Percentiles rank a stretch among this genome's conserved stretches.
Evolutionary conservation across 2,113 vertebrate genomes (phyloP).

Genomic region (Mobula hypostoma): DNA sequence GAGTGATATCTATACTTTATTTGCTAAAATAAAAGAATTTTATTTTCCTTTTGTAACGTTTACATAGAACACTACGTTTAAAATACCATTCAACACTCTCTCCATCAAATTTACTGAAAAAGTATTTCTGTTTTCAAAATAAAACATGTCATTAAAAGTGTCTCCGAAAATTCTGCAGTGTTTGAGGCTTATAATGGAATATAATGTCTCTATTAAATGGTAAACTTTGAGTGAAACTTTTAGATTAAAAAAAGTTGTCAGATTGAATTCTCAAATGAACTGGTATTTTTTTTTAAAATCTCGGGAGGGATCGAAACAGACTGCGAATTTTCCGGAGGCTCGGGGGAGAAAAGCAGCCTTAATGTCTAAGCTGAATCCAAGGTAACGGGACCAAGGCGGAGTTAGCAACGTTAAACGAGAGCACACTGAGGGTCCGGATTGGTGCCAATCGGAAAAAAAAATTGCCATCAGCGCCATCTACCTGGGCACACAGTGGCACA

Average conservation of each 20-base stretch:
- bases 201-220: neutral
- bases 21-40: too few species aligned
- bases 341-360: neutral
- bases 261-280: neutral
- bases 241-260: neutral
- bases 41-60: neutral
- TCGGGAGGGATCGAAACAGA: neutral
- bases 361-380: constrained; percentile 43
- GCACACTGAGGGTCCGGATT: neutral
- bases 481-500: neutral
- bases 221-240: neutral
- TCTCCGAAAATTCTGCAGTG: neutral
- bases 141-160: neutral
- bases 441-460: constrained; percentile 32
- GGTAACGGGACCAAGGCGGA: constrained; percentile 50
- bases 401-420: constrained; percentile 43
- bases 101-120: neutral
- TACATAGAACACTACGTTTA: neutral
- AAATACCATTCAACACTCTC: neutral
- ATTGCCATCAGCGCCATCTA: neutral
- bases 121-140: neutral
- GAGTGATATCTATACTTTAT: neutral
- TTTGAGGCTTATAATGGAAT: neutral
- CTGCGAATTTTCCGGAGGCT: neutral
- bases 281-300: too few species aligned